Percentiles rank a stretch among this genome's conserved stretches.
These are phyloP conservation scores for Platycheirus rosarum DNA, from an alignment of 2,888 invertebrate genomes.

Conservation along the genomic window DNA sequence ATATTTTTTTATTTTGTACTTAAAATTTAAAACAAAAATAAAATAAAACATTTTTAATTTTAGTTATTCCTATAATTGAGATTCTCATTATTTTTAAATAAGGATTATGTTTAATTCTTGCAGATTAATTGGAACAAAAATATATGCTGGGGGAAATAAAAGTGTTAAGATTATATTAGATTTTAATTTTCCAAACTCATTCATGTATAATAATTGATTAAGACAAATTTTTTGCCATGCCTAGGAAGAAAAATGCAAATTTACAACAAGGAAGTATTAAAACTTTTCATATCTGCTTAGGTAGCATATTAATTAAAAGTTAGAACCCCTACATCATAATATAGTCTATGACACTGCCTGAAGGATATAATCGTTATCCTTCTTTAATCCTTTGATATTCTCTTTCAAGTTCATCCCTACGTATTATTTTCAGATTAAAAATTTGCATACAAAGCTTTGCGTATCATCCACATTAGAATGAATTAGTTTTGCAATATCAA, in stretches of 20 bases:
- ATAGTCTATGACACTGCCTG: constrained; percentile 1
- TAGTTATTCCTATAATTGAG: too few species aligned
- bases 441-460: neutral
- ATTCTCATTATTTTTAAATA: too few species aligned
- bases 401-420: constrained; percentile 11
- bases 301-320: constrained; percentile 12
- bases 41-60: too few species aligned
- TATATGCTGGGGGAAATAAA: too few species aligned
- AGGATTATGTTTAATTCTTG: too few species aligned
- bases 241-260: neutral
- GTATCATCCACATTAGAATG: too few species aligned
- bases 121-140: too few species aligned
- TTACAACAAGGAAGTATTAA: constrained; percentile 3
- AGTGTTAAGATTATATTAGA: neutral
- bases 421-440: constrained; percentile 6
- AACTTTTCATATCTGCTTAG: constrained; percentile 12
- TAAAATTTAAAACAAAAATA: too few species aligned
- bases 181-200: constrained; percentile 4
- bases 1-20: neutral
- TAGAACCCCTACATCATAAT: neutral
- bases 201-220: neutral
- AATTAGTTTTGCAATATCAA: too few species aligned
- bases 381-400: constrained; percentile 30
- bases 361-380: constrained; percentile 11
- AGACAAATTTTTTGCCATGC: neutral